Evolutionary conservation across 1,140 invertebrate species (phyloP).

Genomic region (Halesus radiatus): DNA sequence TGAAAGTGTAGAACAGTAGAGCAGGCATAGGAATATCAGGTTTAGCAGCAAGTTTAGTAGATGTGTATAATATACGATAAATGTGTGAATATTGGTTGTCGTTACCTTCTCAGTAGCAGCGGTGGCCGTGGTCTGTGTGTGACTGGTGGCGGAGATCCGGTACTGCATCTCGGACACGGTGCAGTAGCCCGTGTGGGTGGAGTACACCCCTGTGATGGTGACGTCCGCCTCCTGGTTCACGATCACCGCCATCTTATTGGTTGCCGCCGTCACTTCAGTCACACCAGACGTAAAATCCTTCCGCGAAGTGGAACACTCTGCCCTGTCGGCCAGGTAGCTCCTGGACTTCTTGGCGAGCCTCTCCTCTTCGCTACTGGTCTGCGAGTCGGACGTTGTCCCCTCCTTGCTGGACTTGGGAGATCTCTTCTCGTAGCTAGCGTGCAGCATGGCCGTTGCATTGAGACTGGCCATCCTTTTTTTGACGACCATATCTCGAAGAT

Average conservation of each 20-base stretch:
- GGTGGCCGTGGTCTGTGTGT: constrained; percentile 84
- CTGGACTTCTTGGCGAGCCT: constrained; percentile 57
- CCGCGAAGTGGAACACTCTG: constrained; percentile 59
- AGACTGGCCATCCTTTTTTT: constrained; percentile 93
- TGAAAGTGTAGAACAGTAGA: too few species aligned
- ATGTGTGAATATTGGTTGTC: not conserved
- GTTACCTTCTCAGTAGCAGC: constrained; percentile 76
- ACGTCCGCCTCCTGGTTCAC: constrained; percentile 88
- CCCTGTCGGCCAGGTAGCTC: constrained; percentile 44
- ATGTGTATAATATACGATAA: not conserved
- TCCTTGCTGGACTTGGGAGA: constrained; percentile 72
- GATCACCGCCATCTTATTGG: constrained; percentile 78
- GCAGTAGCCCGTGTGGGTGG: constrained; percentile 83
- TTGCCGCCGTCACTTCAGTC: constrained; percentile 72
- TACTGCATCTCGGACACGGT: constrained; percentile 88
- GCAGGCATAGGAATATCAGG: too few species aligned
- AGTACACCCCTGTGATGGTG: constrained; percentile 85
- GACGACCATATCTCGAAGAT: constrained; percentile 89
- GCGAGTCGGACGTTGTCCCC: constrained; percentile 67
- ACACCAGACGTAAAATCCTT: constrained; percentile 63
- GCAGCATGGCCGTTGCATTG: constrained; percentile 92
- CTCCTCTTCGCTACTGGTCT: constrained; percentile 70
- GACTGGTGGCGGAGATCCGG: constrained; percentile 80
- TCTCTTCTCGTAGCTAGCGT: constrained; percentile 89
- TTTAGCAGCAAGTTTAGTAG: too few species aligned